phyloP scores from a whole-genome alignment of 1,140 invertebrate genomes.

The Solen grandis region DNA sequence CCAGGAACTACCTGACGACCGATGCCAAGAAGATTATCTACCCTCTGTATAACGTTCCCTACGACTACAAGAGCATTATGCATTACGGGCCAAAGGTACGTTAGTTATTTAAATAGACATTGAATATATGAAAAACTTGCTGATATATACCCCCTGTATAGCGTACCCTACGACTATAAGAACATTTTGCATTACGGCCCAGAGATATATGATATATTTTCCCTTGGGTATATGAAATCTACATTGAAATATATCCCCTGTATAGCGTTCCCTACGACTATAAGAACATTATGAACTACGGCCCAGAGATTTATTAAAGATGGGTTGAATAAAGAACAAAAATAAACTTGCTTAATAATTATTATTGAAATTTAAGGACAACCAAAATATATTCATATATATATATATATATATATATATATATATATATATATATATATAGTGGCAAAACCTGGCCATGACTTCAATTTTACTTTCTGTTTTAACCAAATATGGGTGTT shows the following conservation, averaged over 20 bases:
- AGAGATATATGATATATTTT: background rate
- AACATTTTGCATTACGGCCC: background rate
- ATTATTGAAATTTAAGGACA: too few species aligned
- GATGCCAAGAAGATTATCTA: slow-evolving; percentile 75
- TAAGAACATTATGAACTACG: slow-evolving; percentile 4
- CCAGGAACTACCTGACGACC: slow-evolving; percentile 82
- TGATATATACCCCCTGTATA: background rate
- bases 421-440: too few species aligned
- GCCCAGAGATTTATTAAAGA: slow-evolving; percentile 54
- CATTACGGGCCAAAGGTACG: slow-evolving; percentile 74
- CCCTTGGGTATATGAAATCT: background rate
- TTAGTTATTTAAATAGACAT: background rate
- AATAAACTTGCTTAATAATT: too few species aligned
- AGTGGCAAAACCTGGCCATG: too few species aligned
- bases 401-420: too few species aligned
- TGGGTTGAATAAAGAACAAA: too few species aligned
- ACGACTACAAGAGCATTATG: slow-evolving; percentile 83
- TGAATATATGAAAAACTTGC: background rate
- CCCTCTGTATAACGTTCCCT: slow-evolving; percentile 78
- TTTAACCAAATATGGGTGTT: too few species aligned
- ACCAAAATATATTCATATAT: too few species aligned
- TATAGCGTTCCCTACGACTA: background rate
- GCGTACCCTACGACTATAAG: background rate
- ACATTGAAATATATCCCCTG: too few species aligned
- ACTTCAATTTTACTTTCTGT: too few species aligned